A percentile compares a stretch with the other conserved stretches of the same genome.
Evolutionary conservation across 1,140 invertebrate genomes (phyloP).

Genomic region (Dendrolimus kikuchii): DNA sequence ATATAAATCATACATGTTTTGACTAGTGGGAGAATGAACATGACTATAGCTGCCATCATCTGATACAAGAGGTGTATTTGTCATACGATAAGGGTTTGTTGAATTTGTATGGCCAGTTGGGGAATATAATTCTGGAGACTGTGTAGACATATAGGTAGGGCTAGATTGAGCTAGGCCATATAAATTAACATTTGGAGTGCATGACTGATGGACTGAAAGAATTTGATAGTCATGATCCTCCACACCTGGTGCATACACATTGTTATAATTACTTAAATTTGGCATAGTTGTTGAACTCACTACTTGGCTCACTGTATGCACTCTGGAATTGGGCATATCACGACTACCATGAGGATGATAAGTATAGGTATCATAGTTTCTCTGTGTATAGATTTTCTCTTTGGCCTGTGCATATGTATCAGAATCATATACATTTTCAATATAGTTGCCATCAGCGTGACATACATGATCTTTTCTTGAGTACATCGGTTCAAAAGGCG

Average conservation of each 20-base stretch:
- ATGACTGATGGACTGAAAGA: slow-evolving; percentile 31
- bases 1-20: slow-evolving; percentile 64
- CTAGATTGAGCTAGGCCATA: slow-evolving; percentile 46
- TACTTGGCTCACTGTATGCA: slow-evolving; percentile 62
- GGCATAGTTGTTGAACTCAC: slow-evolving; percentile 66
- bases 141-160: slow-evolving; percentile 56
- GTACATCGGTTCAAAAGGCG: slow-evolving; percentile 42
- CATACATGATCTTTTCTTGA: slow-evolving; percentile 44
- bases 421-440: slow-evolving; percentile 44
- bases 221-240: slow-evolving; percentile 43
- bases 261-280: slow-evolving; percentile 60
- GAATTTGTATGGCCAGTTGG: slow-evolving; percentile 61
- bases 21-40: slow-evolving; percentile 50
- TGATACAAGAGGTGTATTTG: slow-evolving; percentile 58
- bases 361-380: slow-evolving; percentile 59
- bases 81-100: slow-evolving; percentile 64
- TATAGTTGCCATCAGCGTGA: slow-evolving; percentile 44
- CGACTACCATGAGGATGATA: slow-evolving; percentile 51
- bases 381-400: slow-evolving; percentile 58
- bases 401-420: slow-evolving; percentile 54
- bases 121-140: slow-evolving; percentile 61
- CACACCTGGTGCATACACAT: slow-evolving; percentile 37
- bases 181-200: slow-evolving; percentile 49
- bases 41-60: slow-evolving; percentile 64
- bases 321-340: slow-evolving; percentile 45